Base-by-base conservation (phyloP, 2,888 invertebrate species). In the Meganola albula region DNA sequence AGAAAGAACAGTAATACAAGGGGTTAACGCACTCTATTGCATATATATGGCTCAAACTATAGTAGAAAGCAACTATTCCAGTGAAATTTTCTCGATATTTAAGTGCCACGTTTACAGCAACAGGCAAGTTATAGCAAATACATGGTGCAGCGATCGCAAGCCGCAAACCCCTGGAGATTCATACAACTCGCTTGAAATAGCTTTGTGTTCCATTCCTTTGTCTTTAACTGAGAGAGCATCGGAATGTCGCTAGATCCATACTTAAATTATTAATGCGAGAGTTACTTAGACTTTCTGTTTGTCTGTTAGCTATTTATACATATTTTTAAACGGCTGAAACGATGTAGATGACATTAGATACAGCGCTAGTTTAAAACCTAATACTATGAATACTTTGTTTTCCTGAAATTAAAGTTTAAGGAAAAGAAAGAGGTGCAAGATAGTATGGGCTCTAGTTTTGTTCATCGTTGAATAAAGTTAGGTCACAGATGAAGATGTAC, bases 171-270 rank as follows among this genome's bases (percentile, higher is more conserved):
- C 55, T 42, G 32, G 69, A 62, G 69, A 66, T 57, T 60, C 56
- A 50, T 52, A 43, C 49, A 51, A 62, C 59, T 66, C 55, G 53
- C 55, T 51, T 55, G 47, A 55, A 68, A 71, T 67, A 63, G 66
- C 63, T 69, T 66, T 62, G 58, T 61, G 56, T 50, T 54, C 53
- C 61, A 52, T 59, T 63, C 63, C 58, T 70, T 72, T 68, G 66
- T 67, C 59, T 63, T 63, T 60, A 59, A 59, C 58, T 53, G 60
- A n/a, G n/a, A n/a, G n/a, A 64, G 55, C 62, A 60, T 61, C 56
- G 53, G 36, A 42, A 47, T 45, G 46, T 60, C 52, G 59, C 45
- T 32, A 43, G 42, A 40, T 49, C 56, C 49, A 51, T 58, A 51
- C 48, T 60, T 58, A 60, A n/a, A n/a, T n/a, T n/a, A n/a, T n/a